Evolutionary conservation across 2,797 vertebrate species (phyloP).

Genomic region (Sebastes hopkinsi): DNA sequence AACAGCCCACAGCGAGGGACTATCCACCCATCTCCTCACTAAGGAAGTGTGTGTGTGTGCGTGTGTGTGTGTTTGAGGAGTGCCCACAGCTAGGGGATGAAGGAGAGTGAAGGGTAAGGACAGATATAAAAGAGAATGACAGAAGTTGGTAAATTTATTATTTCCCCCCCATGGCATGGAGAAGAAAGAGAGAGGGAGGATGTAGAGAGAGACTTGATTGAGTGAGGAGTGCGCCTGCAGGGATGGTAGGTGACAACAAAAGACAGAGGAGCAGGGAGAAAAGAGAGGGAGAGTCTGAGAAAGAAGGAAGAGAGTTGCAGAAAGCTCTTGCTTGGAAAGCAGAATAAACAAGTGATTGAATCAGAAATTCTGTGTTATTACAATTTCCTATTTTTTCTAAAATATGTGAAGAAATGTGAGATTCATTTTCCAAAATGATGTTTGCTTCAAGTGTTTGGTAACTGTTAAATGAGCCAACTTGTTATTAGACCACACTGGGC

Average conservation of each 20-base stretch:
- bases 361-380: background rate
- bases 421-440: background rate
- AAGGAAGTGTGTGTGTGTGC: background rate
- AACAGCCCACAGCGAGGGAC: slow-evolving; percentile 30
- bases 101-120: slow-evolving; percentile 37
- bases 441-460: background rate
- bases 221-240: slow-evolving; percentile 32
- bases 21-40: slow-evolving; percentile 12
- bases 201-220: slow-evolving; percentile 14
- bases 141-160: slow-evolving; percentile 11
- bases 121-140: slow-evolving; percentile 15
- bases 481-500: background rate
- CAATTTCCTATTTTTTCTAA: background rate
- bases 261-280: slow-evolving; percentile 20
- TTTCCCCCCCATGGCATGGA: slow-evolving; percentile 26
- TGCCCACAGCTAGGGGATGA: slow-evolving; percentile 4
- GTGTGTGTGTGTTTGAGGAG: background rate
- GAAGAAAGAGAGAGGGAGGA: slow-evolving; percentile 17
- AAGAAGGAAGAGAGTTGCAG: slow-evolving; percentile 1
- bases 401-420: background rate
- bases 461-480: background rate
- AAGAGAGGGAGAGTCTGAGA: background rate
- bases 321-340: background rate
- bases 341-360: background rate
- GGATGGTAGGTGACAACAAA: slow-evolving; percentile 52